These are phyloP conservation scores for Gallinago undulata DNA, from an alignment of 2,113 vertebrate species.

Conservation along the genomic window DNA sequence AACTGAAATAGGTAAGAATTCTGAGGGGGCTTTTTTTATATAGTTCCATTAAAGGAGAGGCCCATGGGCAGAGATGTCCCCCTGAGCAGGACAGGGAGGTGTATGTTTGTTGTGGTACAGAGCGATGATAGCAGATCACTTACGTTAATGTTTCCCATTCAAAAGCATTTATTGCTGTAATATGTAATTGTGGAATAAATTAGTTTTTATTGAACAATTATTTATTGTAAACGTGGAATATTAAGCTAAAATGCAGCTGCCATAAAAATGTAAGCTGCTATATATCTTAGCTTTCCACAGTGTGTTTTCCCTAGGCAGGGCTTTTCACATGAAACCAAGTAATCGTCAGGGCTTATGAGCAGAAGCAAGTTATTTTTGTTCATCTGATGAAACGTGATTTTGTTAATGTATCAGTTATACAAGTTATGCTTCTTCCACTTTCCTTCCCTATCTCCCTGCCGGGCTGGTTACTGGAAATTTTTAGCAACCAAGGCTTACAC, in stretches of 20 bases:
- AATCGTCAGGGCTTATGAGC: not conserved
- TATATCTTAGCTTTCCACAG: not conserved
- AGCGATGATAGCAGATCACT: not conserved
- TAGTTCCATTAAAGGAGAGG: not conserved
- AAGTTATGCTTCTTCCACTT: not conserved
- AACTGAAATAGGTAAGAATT: not conserved
- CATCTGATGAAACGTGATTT: not conserved
- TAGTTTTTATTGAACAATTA: conserved; percentile 17
- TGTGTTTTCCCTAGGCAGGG: not conserved
- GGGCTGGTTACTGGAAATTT: not conserved
- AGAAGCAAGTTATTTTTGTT: not conserved
- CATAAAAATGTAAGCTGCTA: not conserved
- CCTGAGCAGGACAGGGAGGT: not conserved
- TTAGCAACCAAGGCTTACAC: not conserved
- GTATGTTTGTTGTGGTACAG: too few species aligned
- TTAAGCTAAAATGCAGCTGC: not conserved
- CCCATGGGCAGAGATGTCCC: not conserved
- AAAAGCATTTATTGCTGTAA: not conserved
- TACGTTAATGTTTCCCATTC: not conserved
- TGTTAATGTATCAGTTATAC: not conserved
- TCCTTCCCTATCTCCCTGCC: not conserved
- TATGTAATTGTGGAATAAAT: conserved; percentile 21
- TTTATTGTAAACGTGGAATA: not conserved
- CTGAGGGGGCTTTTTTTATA: not conserved
- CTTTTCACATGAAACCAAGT: not conserved